Conservation (phyloP, 2,113 vertebrate genomes). For the Nothocercus julius region DNA sequence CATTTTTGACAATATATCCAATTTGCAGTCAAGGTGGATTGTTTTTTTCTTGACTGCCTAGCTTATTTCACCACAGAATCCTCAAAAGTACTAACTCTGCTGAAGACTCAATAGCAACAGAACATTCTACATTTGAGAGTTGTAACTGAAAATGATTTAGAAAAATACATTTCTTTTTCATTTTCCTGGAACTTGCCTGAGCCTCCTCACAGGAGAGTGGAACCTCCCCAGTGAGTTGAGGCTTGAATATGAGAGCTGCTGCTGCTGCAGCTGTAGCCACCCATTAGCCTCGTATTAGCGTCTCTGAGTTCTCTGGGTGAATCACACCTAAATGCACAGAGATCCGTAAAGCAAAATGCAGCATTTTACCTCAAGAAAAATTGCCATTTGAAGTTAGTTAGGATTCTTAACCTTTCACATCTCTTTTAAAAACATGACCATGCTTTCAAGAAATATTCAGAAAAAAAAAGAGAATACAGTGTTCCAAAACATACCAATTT, state of each 20-base stretch:
- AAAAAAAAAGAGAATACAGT: not conserved
- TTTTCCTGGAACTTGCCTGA: slow-evolving; percentile 3
- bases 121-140: not conserved
- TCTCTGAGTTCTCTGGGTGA: not conserved
- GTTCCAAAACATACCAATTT: not conserved
- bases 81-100: not conserved
- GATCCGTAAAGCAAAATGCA: not conserved
- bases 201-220: not conserved
- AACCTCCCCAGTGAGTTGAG: not conserved
- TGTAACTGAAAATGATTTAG: not conserved
- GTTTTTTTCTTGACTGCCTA: not conserved
- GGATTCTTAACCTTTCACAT: not conserved
- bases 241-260: not conserved
- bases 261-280: not conserved
- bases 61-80: not conserved
- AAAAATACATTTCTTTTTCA: not conserved
- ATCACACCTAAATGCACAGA: not conserved
- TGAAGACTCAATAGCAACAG: not conserved
- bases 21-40: not conserved
- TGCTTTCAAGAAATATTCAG: not conserved
- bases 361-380: not conserved
- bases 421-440: not conserved
- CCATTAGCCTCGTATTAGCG: not conserved
- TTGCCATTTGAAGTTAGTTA: not conserved
- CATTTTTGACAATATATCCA: not conserved